Percentiles rank a stretch among this genome's conserved stretches.
Conservation (phyloP, 2,888 invertebrate genomes). For the Zaprionus obscuricornis region DNA sequence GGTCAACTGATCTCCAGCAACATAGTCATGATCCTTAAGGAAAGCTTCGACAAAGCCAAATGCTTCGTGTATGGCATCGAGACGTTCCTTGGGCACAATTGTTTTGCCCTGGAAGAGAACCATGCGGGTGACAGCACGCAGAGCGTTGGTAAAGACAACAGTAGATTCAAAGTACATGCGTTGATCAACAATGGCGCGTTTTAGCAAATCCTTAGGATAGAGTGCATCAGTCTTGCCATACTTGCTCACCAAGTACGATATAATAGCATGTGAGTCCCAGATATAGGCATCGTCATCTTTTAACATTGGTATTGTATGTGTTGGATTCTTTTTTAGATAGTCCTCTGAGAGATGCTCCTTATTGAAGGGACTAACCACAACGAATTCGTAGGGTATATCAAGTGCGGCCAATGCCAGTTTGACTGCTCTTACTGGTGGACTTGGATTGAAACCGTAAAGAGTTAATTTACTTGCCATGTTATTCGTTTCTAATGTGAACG, state of each 20-base stretch:
- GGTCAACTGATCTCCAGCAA: slow-evolving; percentile 69
- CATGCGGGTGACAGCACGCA: slow-evolving; percentile 20
- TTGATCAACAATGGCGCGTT: slow-evolving; percentile 66
- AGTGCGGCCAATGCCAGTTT: slow-evolving; percentile 71
- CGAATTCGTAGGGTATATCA: slow-evolving; percentile 59
- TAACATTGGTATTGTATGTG: slow-evolving; percentile 70
- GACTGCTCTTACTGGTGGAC: slow-evolving; percentile 73
- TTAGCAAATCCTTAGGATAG: slow-evolving; percentile 68
- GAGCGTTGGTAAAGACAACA: slow-evolving; percentile 31
- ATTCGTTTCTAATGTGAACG: neutral
- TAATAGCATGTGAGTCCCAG: slow-evolving; percentile 73
- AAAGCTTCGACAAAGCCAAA: slow-evolving; percentile 66
- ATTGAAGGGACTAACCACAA: slow-evolving; percentile 72
- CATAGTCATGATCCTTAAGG: slow-evolving; percentile 53
- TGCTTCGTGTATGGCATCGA: slow-evolving; percentile 41
- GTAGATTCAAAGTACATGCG: slow-evolving; percentile 53
- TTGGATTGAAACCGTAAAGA: slow-evolving; percentile 69
- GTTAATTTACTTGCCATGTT: slow-evolving; percentile 10
- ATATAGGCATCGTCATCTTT: slow-evolving; percentile 58
- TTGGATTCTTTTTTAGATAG: slow-evolving; percentile 65
- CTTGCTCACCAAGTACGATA: slow-evolving; percentile 61
- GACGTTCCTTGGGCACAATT: slow-evolving; percentile 31
- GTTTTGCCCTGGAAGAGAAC: slow-evolving; percentile 26
- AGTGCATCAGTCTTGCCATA: slow-evolving; percentile 62
- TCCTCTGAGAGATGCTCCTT: slow-evolving; percentile 48